Percentiles rank a stretch among this genome's conserved stretches.
phyloP scores from a whole-genome alignment of 2,797 vertebrate genomes.

The Nyctalus aviator region DNA sequence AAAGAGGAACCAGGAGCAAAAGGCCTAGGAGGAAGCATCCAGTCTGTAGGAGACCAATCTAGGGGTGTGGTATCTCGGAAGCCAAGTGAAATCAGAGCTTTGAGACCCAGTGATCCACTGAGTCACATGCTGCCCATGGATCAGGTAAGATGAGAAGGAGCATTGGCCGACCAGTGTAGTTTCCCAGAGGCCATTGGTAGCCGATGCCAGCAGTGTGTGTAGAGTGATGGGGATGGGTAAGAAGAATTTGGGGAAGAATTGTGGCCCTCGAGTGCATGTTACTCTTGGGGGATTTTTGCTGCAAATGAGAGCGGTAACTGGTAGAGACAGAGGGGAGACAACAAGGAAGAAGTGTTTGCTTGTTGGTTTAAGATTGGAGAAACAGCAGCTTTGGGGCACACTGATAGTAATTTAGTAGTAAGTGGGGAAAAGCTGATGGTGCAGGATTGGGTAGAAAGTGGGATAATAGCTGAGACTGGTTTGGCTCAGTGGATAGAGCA shows the following conservation, averaged over 20 bases:
- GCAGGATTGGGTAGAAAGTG: not conserved
- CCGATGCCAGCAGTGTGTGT: not conserved
- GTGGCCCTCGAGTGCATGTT: not conserved
- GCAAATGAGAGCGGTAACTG: not conserved
- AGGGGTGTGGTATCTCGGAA: not conserved
- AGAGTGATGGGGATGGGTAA: not conserved
- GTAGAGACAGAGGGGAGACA: not conserved
- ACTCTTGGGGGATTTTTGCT: not conserved
- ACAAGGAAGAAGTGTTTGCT: not conserved
- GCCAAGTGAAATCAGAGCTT: not conserved
- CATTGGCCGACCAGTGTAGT: rapidly evolving
- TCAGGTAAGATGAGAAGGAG: not conserved
- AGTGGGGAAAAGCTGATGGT: not conserved
- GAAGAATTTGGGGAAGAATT: not conserved
- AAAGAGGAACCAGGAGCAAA: constrained; percentile 49
- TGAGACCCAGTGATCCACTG: not conserved
- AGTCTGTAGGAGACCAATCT: not conserved
- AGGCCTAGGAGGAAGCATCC: not conserved
- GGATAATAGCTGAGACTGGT: no score
- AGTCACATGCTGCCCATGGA: not conserved
- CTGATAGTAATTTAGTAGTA: not conserved
- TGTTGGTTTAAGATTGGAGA: not conserved
- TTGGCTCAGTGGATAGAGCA: no score
- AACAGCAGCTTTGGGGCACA: not conserved
- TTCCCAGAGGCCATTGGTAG: rapidly evolving